Evolutionary conservation across 2,113 vertebrate species (phyloP).

Genomic region (Cichladusa arquata): DNA sequence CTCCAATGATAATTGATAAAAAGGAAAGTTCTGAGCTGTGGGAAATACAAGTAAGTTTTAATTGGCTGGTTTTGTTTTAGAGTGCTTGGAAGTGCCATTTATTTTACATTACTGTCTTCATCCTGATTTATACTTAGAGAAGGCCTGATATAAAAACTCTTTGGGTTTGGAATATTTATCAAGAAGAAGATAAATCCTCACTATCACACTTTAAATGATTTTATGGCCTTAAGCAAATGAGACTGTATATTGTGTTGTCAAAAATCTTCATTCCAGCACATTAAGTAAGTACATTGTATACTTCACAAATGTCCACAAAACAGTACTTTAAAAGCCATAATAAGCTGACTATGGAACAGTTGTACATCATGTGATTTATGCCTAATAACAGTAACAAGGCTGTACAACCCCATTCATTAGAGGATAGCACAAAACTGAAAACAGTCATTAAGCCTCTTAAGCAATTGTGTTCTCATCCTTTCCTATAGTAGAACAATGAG

Average conservation of each 20-base stretch:
- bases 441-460: constrained; percentile 21
- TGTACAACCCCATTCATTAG: not conserved
- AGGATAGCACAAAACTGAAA: constrained; percentile 6
- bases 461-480: not conserved
- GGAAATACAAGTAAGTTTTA: not conserved
- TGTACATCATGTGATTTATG: not conserved
- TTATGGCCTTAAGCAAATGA: not conserved
- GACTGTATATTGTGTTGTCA: not conserved
- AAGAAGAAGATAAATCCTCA: not conserved
- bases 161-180: not conserved
- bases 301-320: not conserved
- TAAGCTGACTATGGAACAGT: not conserved
- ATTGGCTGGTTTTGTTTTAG: not conserved
- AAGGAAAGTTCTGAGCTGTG: not conserved
- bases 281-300: not conserved
- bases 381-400: not conserved
- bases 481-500: not conserved
- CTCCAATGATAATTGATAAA: not conserved
- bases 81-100: not conserved
- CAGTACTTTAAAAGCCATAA: not conserved
- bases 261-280: not conserved
- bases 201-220: not conserved
- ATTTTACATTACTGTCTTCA: not conserved
- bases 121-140: not conserved
- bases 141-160: not conserved